These are phyloP conservation scores for Lutraria lutraria DNA, from an alignment of 2,888 invertebrate genomes.

Conservation along the genomic window DNA sequence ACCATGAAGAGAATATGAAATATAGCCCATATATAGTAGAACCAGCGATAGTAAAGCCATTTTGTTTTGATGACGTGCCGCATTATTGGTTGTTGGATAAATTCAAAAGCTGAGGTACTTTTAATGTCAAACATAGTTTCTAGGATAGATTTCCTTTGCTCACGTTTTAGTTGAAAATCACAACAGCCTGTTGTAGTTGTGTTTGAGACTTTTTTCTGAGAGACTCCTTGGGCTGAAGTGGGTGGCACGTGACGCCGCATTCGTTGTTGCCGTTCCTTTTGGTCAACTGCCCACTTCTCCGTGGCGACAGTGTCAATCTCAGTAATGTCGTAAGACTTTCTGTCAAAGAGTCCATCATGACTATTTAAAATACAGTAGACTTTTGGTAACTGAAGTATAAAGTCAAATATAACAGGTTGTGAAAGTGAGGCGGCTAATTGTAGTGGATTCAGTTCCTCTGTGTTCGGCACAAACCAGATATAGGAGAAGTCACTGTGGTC, in stretches of 20 bases:
- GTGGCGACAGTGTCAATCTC: conserved; percentile 78
- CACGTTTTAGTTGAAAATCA: conserved; percentile 42
- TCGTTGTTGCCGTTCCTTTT: conserved; percentile 43
- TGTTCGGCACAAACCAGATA: conserved; percentile 77
- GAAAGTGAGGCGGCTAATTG: conserved; percentile 75
- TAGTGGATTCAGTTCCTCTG: conserved; percentile 71
- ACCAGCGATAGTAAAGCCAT: conserved; percentile 70
- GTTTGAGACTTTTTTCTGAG: conserved; percentile 62
- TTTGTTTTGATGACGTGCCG: conserved; percentile 75
- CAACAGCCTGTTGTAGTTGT: conserved; percentile 36
- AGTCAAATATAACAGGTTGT: conserved; percentile 72
- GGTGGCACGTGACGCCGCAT: conserved; percentile 61
- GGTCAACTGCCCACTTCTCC: conserved; percentile 57
- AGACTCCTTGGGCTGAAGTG: conserved; percentile 62
- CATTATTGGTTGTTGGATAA: conserved; percentile 74
- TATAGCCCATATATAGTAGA: conserved; percentile 73
- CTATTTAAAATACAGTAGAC: conserved; percentile 76
- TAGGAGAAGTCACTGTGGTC: conserved; percentile 68
- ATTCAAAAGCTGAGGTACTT: conserved; percentile 70
- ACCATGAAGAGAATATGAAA: conserved; percentile 73
- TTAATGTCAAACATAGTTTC: conserved; percentile 77
- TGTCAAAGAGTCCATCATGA: conserved; percentile 79
- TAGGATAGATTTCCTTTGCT: conserved; percentile 71
- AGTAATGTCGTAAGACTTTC: conserved; percentile 77
- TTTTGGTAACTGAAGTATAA: conserved; percentile 72